Evolutionary conservation across 2,113 vertebrate species (phyloP).

Genomic region (Centropristis striata): DNA sequence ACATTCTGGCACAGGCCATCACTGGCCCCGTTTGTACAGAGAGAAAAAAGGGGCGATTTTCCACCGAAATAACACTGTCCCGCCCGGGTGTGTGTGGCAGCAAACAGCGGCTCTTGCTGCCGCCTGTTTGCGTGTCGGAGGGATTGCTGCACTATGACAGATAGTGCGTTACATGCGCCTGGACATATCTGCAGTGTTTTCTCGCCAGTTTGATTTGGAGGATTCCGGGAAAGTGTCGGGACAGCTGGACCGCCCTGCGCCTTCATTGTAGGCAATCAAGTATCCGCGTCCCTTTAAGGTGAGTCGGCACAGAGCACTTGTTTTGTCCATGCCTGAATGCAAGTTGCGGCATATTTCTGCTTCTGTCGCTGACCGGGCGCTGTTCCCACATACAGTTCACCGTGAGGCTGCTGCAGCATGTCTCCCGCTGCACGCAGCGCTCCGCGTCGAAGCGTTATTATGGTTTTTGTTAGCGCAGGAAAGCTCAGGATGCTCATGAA

Average conservation of each 20-base stretch:
- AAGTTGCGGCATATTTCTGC: constrained; percentile 74
- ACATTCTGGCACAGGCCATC: constrained; percentile 76
- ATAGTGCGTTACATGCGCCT: constrained; percentile 54
- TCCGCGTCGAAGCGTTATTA: constrained; percentile 2
- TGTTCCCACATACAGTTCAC: constrained; percentile 18
- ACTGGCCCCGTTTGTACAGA: constrained; percentile 42
- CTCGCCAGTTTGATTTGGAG: constrained; percentile 32
- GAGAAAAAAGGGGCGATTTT: constrained; percentile 35
- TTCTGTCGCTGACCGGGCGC: constrained; percentile 32
- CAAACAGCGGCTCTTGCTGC: constrained; percentile 45
- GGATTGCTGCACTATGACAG: constrained; percentile 64
- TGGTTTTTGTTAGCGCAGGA: not conserved
- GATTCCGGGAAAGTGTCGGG: constrained; percentile 12
- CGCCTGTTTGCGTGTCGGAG: constrained; percentile 40
- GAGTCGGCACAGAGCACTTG: constrained; percentile 54
- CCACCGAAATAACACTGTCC: constrained; percentile 23
- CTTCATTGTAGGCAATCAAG: constrained; percentile 17
- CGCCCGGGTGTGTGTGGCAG: not conserved
- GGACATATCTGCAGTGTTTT: constrained; percentile 67
- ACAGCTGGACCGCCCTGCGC: constrained; percentile 63
- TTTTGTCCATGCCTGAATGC: constrained; percentile 39
- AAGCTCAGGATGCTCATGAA: constrained; percentile 19
- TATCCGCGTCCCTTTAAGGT: constrained; percentile 60
- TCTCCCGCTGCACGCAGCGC: constrained; percentile 14
- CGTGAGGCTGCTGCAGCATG: constrained; percentile 31